Evolutionary conservation across 1,140 invertebrate genomes (phyloP).

Genomic region (Thaumetopoea pityocampa): DNA sequence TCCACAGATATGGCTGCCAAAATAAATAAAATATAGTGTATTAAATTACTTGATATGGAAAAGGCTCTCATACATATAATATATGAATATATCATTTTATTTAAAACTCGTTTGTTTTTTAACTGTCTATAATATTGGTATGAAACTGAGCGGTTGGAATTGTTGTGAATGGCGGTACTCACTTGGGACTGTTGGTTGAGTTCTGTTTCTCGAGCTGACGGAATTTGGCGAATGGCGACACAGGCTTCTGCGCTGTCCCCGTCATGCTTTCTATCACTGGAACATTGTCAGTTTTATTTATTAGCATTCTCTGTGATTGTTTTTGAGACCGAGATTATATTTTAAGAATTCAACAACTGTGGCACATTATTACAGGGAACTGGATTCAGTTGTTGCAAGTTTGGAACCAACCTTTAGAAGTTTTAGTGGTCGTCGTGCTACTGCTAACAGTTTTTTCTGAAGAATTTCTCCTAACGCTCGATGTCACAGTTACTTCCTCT

Average conservation of each 20-base stretch:
- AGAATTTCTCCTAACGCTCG: slow-evolving; percentile 66
- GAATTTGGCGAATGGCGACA: slow-evolving; percentile 93
- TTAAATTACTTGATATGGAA: slow-evolving; percentile 45
- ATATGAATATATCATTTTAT: slow-evolving; percentile 17
- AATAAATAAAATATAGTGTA: slow-evolving; percentile 63
- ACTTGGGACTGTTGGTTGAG: slow-evolving; percentile 86
- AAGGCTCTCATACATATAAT: slow-evolving; percentile 25
- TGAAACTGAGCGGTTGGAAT: neutral
- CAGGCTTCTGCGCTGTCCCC: slow-evolving; percentile 79
- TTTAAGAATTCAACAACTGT: too few species aligned
- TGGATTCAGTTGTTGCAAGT: too few species aligned
- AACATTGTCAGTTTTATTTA: neutral
- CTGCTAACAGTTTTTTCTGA: slow-evolving; percentile 66
- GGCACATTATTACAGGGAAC: too few species aligned
- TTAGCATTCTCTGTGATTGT: too few species aligned
- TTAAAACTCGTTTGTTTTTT: too few species aligned
- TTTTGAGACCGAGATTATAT: too few species aligned
- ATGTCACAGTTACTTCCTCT: slow-evolving; percentile 67
- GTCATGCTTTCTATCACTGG: slow-evolving; percentile 80
- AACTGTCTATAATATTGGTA: slow-evolving; percentile 5
- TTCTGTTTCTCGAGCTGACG: slow-evolving; percentile 91
- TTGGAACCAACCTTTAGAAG: slow-evolving; percentile 48
- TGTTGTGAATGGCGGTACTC: slow-evolving; percentile 22
- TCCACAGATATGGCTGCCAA: slow-evolving; percentile 56
- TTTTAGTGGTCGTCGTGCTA: slow-evolving; percentile 62